These are phyloP conservation scores for Bembecia ichneumoniformis DNA, from an alignment of 2,888 invertebrate genomes.

Conservation along the genomic window DNA sequence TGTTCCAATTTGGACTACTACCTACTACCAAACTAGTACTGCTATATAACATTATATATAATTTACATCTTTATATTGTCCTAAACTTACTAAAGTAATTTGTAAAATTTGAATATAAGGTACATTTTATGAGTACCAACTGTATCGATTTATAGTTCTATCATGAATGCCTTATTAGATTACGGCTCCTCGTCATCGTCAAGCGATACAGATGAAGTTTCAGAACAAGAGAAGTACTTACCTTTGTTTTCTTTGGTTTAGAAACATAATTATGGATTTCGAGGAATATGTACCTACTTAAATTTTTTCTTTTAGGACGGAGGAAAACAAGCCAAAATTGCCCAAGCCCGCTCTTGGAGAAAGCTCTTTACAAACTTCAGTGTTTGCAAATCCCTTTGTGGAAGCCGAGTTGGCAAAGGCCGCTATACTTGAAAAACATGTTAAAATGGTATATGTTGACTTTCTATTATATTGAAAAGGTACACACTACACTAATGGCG, in stretches of 20 bases:
- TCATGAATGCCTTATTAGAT: constrained; percentile 78
- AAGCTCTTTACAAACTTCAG: constrained; percentile 75
- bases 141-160: constrained; percentile 1
- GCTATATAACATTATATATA: too few species aligned
- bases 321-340: constrained; percentile 41
- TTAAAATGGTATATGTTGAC: constrained; percentile 87
- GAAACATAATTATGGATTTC: background rate
- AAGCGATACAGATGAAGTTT: constrained; percentile 61
- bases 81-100: too few species aligned
- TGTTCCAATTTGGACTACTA: too few species aligned
- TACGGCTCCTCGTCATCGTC: constrained; percentile 70
- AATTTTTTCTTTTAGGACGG: constrained; percentile 4
- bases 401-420: constrained; percentile 90
- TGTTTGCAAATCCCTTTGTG: constrained; percentile 89
- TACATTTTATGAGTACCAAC: background rate
- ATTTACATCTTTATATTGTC: too few species aligned
- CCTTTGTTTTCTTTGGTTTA: constrained; percentile 10
- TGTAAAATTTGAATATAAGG: too few species aligned
- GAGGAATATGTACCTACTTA: background rate
- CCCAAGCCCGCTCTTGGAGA: constrained; percentile 77
- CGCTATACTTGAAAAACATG: constrained; percentile 90
- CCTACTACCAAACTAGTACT: too few species aligned
- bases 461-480: constrained; percentile 34
- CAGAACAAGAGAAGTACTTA: constrained; percentile 46
- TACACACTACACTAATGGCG: too few species aligned